These are phyloP conservation scores for Dendropsophus ebraccatus DNA, from an alignment of 2,113 vertebrate genomes.

Conservation along the genomic window DNA sequence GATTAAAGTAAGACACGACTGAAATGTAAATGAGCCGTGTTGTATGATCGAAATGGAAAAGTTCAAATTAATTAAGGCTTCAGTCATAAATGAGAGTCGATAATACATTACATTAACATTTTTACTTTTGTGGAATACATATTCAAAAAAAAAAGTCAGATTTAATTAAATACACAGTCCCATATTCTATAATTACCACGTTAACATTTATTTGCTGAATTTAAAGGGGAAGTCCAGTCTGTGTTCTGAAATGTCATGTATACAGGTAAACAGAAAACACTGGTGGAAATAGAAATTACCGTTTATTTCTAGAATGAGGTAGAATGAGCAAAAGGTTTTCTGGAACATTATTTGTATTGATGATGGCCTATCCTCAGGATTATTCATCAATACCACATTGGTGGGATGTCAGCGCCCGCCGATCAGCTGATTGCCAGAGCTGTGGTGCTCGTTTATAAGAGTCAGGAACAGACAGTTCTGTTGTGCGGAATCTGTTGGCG, in stretches of 20 bases:
- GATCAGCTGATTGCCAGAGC: no score
- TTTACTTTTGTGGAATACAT: background rate
- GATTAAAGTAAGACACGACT: background rate
- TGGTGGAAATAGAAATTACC: no score
- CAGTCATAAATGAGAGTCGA: background rate
- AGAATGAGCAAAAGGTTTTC: no score
- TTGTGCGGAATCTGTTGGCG: no score
- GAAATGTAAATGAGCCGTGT: background rate
- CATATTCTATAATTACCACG: background rate
- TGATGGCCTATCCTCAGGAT: no score
- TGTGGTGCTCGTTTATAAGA: no score
- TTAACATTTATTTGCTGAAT: background rate
- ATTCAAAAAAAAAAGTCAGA: background rate
- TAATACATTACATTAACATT: background rate
- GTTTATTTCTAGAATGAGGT: no score
- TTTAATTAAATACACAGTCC: background rate
- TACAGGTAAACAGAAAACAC: background rate
- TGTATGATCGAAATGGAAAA: background rate
- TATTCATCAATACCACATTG: no score
- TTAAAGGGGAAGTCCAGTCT: background rate
- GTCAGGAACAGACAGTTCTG: no score
- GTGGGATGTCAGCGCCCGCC: no score
- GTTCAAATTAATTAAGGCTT: constrained; percentile 7
- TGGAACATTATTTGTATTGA: no score
- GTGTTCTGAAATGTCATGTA: background rate